Base-by-base conservation (phyloP, 2,888 invertebrate species). In the Stenodema calcarata region DNA sequence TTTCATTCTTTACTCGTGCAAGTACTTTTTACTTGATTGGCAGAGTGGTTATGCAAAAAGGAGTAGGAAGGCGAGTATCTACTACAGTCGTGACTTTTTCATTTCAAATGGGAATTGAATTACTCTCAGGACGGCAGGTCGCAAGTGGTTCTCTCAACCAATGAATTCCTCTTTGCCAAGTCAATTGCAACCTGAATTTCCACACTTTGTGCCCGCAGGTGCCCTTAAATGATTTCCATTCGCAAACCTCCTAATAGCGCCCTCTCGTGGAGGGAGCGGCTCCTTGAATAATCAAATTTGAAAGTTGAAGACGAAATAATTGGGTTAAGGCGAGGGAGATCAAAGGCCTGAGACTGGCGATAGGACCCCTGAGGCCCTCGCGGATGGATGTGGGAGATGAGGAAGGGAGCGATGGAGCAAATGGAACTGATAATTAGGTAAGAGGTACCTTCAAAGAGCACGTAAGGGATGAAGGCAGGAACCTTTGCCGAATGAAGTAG, bases 391-490 rank as follows among this genome's bases (percentile, higher is more conserved):
- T 14, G 41, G 35, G 30, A 2, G 23, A 9, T n/a, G 9, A 23
- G 41, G 73, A 2, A 18, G 0, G 62, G 1, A 28, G 28, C 2
- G 79, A 30, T 35, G 54, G 50, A 1, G 80, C 80, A 80, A 80
- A 80, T 80, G 80, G 80, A 80, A 80, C 80, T 50, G 80, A 80
- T 80, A 80, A 80, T 80, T 80, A 80, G 47, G 80, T 80, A 80
- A 80, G 80, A 80, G 80, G 80, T 54, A 54, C 47, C 80, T 50
- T 54, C 80, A 80, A 80, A 80, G 80, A 30, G 62, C 62, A 62
- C 62, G 62, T 47, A 47, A 47, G 47, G 78, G 78, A 27, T 69
- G 69, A 69, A 69, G 18, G 69, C 69, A 18, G 11, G 18, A 18
- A 12, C 47, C 47, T 47, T 47, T 47, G 47, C 47, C 47, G 47